A percentile compares a stretch with the other conserved stretches of the same genome.
Evolutionary conservation across 2,113 vertebrate species (phyloP).

Genomic region (Laticauda laticaudata): DNA sequence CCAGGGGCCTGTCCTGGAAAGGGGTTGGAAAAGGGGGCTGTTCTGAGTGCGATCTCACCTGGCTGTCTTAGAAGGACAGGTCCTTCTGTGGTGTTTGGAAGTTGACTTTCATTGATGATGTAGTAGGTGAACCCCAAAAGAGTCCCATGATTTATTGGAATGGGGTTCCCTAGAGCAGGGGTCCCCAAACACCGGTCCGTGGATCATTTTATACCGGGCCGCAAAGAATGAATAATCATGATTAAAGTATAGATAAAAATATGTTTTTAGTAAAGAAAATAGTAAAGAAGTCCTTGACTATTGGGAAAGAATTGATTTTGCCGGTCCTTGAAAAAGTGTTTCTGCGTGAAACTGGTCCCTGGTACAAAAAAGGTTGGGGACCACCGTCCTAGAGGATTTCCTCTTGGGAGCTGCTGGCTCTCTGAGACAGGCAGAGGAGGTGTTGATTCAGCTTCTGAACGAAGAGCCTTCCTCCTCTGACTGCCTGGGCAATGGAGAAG

Average conservation of each 20-base stretch:
- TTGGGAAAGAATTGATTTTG: too few species aligned
- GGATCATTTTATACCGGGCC: too few species aligned
- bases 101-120: background rate
- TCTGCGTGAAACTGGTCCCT: too few species aligned
- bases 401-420: background rate
- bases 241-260: too few species aligned
- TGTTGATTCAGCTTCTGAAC: background rate
- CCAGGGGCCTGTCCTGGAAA: background rate
- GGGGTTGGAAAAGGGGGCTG: background rate
- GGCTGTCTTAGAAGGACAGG: background rate
- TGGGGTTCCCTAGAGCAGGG: too few species aligned
- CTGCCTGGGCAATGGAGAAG: background rate
- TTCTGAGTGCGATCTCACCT: background rate
- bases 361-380: too few species aligned
- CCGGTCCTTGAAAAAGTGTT: too few species aligned
- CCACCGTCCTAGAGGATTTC: background rate
- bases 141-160: background rate
- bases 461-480: background rate
- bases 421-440: background rate
- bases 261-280: too few species aligned
- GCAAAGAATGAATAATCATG: too few species aligned
- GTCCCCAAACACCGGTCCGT: too few species aligned
- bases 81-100: background rate
- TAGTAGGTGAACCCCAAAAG: background rate
- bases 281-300: too few species aligned